Percentiles rank a stretch among this genome's conserved stretches.
Evolutionary conservation across 2,113 vertebrate genomes (phyloP).

Genomic region (Epinephelus fuscoguttatus): DNA sequence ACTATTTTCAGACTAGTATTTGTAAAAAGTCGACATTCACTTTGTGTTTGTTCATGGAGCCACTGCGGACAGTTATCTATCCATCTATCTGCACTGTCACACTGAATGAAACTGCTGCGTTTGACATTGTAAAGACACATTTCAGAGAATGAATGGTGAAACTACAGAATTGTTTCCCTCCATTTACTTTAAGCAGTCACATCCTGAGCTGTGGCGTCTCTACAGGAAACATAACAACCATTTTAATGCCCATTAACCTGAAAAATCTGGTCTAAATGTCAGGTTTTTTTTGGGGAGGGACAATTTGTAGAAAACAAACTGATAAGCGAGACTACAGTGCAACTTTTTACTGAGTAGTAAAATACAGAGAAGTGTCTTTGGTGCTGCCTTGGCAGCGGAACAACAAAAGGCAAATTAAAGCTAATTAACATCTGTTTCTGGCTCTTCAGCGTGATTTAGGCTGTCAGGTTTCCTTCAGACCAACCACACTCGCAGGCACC

Average conservation of each 20-base stretch:
- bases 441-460: slow-evolving; percentile 76
- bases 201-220: neutral
- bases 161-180: neutral
- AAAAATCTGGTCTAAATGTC: neutral
- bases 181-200: neutral
- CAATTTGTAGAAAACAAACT: neutral
- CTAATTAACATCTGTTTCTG: slow-evolving; percentile 83
- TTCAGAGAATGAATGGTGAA: neutral
- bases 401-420: slow-evolving; percentile 82
- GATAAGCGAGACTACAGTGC: slow-evolving; percentile 1
- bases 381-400: slow-evolving; percentile 67
- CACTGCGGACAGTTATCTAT: neutral
- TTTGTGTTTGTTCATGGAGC: neutral
- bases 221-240: neutral
- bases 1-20: neutral
- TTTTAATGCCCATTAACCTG: neutral
- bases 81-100: neutral
- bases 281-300: neutral
- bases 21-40: neutral
- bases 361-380: slow-evolving; percentile 54
- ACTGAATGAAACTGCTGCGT: neutral
- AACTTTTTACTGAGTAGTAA: slow-evolving; percentile 39
- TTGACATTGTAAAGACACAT: neutral
- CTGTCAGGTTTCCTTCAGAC: slow-evolving; percentile 77
- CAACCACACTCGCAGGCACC: slow-evolving; percentile 61